Evolutionary conservation across 2,888 invertebrate genomes (phyloP), one percentile per base, ranked within the genome.

Genomic region (Nysson spinosus): DNA sequence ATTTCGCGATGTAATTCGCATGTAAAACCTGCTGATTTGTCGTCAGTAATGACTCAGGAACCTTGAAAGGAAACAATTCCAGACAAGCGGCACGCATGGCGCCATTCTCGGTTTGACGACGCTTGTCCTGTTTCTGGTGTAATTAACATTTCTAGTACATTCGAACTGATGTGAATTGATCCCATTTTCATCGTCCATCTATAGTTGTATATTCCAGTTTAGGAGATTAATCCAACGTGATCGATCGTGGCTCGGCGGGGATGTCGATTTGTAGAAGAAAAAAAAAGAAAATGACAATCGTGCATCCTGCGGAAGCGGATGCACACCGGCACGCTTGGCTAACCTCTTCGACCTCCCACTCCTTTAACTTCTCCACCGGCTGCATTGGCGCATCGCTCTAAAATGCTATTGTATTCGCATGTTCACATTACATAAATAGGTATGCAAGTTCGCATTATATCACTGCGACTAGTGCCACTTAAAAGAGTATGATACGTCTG

Each of bases 251-350:
- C n/a, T n/a, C 12, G 11, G n/a, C 16, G 54, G 20, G 17, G n/a
- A n/a, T n/a, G n/a, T 46, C 35, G n/a, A 19, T 24, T 28, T 35
- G 40, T 42, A 64, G 71, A 69, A 71, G 58, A 37, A 42, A 57
- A 35, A 74, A 72, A 70, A 72, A 66, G 69, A 55, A 64, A 78
- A 77, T 72, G 72, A 73, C 77, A 77, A 79, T 78, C 69, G 80
- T 69, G 71, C 81, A 79, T 85, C 85, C 84, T 83, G 81, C 83
- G 85, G 85, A 85, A 85, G 78, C 85, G 85, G 84, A 85, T 85
- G 81, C 73, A 52, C 67, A 56, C 52, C 69, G 76, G 75, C 62
- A 83, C 83, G 83, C 82, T 83, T 77, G 70, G 83, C 77, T 83
- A 80, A 80, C 72, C 77, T 68, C 64, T 64, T 64, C 69, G 66